Percentiles rank a stretch among this genome's conserved stretches.
Conservation (phyloP, 2,113 vertebrate genomes). For the Zapus hudsonius region DNA sequence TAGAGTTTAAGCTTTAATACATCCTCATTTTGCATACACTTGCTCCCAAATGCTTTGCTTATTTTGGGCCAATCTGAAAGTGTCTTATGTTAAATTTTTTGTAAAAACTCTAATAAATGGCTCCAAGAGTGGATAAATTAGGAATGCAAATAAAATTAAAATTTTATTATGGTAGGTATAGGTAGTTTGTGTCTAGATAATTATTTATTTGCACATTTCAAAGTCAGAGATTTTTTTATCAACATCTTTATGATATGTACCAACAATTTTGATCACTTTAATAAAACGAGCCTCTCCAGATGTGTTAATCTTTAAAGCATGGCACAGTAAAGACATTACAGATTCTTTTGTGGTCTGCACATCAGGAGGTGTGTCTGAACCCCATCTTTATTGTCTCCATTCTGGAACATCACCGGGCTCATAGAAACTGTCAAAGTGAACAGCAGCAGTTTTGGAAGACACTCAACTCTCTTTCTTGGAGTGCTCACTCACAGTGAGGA, state of each 20-base stretch:
- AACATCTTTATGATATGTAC: background rate
- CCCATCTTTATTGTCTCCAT: background rate
- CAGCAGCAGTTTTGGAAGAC: too few relatives aligned
- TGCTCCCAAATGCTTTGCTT: background rate
- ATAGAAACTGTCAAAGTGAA: background rate
- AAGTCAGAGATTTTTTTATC: background rate
- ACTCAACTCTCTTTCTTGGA: background rate
- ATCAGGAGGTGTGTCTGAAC: background rate
- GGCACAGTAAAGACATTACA: background rate
- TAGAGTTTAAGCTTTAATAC: background rate
- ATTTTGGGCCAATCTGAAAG: background rate
- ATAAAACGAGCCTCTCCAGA: background rate
- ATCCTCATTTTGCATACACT: background rate
- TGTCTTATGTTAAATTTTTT: background rate
- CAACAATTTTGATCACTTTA: background rate
- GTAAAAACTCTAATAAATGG: background rate
- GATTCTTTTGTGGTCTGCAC: background rate
- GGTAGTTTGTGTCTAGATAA: background rate
- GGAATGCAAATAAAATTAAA: background rate
- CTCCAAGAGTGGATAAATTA: background rate
- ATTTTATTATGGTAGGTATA: background rate
- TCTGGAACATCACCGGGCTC: background rate
- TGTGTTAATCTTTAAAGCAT: background rate
- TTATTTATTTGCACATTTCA: background rate
- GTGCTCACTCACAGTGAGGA: background rate